These are phyloP conservation scores for Astropecten irregularis DNA, from an alignment of 53 echinoderm and acorn worm genomes.

Conservation along the genomic window DNA sequence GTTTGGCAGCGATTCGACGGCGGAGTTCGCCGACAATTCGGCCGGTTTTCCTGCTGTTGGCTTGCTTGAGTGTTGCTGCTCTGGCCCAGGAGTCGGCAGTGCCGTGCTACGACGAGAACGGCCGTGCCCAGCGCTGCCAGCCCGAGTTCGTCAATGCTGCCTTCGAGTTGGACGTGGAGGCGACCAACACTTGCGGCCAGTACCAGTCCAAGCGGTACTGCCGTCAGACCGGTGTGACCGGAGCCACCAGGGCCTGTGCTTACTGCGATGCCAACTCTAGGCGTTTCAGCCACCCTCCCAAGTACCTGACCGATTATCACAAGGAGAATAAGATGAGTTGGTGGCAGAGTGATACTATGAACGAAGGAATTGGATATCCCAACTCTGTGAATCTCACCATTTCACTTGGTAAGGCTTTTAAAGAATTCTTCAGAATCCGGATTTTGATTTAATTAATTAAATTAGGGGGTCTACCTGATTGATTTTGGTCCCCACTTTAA, in stretches of 20 bases:
- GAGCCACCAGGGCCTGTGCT: conserved; percentile 68
- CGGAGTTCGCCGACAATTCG: conserved; percentile 22
- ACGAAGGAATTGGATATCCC: conserved; percentile 68
- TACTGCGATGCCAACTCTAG: conserved; percentile 44
- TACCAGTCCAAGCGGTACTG: conserved; percentile 71
- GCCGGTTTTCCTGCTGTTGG: conserved; percentile 36
- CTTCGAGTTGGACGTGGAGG: conserved; percentile 84
- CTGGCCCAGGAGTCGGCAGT: conserved; percentile 66
- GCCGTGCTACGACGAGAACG: conserved; percentile 80
- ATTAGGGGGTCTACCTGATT: not conserved
- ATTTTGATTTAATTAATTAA: too few species aligned
- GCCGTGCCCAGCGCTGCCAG: conserved; percentile 81
- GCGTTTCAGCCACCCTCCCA: conserved; percentile 65
- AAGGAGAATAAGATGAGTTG: conserved; percentile 84
- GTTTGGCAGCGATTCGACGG: conserved; percentile 13
- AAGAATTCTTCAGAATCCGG: too few species aligned
- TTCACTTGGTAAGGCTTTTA: conserved; percentile 89
- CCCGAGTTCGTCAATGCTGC: conserved; percentile 97
- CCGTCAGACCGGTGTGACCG: conserved; percentile 89
- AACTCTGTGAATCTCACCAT: conserved; percentile 92
- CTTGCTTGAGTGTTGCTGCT: conserved; percentile 1
- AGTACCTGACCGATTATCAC: conserved; percentile 91
- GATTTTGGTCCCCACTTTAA: not conserved
- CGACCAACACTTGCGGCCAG: conserved; percentile 90
- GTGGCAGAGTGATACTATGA: conserved; percentile 99